Evolutionary conservation across 2,797 vertebrate genomes (phyloP).

Genomic region (Sebastes vulpes): DNA sequence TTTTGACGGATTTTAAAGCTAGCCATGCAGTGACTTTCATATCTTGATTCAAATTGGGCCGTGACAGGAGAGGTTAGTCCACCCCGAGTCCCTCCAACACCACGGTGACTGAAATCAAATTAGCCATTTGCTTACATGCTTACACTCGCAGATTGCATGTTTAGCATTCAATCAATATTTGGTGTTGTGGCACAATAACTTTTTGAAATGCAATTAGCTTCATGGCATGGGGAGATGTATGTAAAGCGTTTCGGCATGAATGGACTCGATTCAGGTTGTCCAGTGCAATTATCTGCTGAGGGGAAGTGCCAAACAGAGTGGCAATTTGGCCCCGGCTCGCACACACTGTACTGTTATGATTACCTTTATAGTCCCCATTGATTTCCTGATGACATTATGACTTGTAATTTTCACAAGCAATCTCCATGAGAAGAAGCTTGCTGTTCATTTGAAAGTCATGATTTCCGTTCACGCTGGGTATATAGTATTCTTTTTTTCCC

Average conservation of each 20-base stretch:
- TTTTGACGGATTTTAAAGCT: conserved; percentile 70
- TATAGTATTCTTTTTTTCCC: conserved; percentile 11
- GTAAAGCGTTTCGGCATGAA: conserved; percentile 82
- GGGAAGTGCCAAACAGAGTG: conserved; percentile 77
- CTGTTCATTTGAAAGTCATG: conserved; percentile 81
- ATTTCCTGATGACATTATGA: conserved; percentile 85
- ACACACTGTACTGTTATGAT: conserved; percentile 79
- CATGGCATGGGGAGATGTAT: conserved; percentile 76
- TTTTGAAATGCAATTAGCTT: conserved; percentile 82
- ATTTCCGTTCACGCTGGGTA: conserved; percentile 56
- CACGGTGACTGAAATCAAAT: conserved; percentile 75
- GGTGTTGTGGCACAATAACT: conserved; percentile 77
- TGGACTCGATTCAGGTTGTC: conserved; percentile 84
- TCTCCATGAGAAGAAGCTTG: conserved; percentile 72
- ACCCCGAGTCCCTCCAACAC: not conserved
- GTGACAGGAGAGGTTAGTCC: conserved; percentile 66
- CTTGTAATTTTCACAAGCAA: conserved; percentile 84
- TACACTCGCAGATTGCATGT: conserved; percentile 72
- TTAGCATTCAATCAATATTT: conserved; percentile 85
- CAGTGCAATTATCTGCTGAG: conserved; percentile 81
- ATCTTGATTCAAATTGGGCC: conserved; percentile 70
- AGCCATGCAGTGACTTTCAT: conserved; percentile 65
- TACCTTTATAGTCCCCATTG: conserved; percentile 83
- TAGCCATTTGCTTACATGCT: conserved; percentile 76
- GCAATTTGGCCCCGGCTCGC: conserved; percentile 72